Evolutionary conservation across 2,888 invertebrate genomes (phyloP), one percentile per base, ranked within the genome.

Genomic region (Drosophila quinaria): DNA sequence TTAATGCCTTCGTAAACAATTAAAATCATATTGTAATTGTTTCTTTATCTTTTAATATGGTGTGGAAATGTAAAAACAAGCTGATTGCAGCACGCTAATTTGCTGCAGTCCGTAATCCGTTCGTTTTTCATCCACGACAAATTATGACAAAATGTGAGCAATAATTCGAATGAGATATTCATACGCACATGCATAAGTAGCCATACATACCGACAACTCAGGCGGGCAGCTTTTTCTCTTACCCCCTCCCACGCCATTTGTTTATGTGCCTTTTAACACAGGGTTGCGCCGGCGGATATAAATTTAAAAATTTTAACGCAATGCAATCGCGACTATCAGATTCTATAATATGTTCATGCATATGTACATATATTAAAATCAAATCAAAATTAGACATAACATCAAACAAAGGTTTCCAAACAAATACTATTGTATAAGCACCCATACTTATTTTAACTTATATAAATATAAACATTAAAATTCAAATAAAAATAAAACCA

Each of bases 111-210:
- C 41, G 51, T 51, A 8, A 8, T 15, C 31, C 29, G 39, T 49
- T 49, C 47, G 41, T 63, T 52, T 52, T 52, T 52, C 25, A 22
- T 50, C 9, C 56, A 5, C 71, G 72, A 82, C 88, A 88, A 86
- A 88, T 88, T 86, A 85, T 88, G 80, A 86, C 80, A 73, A 74
- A 82, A 70, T 76, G 76, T 55, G 52, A 19, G 70, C 67, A 44
- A 80, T 82, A 74, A 85, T 75, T 85, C 13, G 25, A 56, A 19
- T 41, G 42, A 39, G 70, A 19, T 75, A 62, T 52, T n/a, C 25
- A 58, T 49, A 31, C 42, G 44, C 35, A 54, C 29, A 41, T 41
- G 51, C 29, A 42, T 42, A 44, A 44, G 15, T 33, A 56, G 31
- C n/a, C 25, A 3, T 19, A 42, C 11, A 25, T 25, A 25, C 5